Base-by-base conservation (phyloP, 2,113 vertebrate genomes). In the Syngnathoides biaculeatus region DNA sequence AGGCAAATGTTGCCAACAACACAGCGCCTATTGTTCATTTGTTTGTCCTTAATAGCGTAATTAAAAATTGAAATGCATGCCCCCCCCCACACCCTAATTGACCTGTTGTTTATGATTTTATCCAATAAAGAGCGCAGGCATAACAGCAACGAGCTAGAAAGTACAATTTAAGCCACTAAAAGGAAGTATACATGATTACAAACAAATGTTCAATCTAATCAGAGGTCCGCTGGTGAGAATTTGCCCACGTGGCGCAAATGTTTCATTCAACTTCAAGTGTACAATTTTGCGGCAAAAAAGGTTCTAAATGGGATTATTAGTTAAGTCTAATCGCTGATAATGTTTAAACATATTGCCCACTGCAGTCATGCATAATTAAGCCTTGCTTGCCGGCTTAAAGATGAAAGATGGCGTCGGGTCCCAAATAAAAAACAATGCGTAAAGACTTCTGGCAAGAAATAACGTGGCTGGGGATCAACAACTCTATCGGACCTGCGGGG, bases 41-140 rank as follows among this genome's bases (percentile, higher is more conserved):
- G 80, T 81, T 85, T 76, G 77, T 64, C 79, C 72, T 74, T 91
- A 91, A 89, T 90, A 89, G 85, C 82, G 80, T 89, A 88, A 92
- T 91, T 92, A 86, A 90, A 89, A 90, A 82, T 80, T 83, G 83
- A 86, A 91, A 87, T 74, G 69, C 73, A 80, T 80, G 83, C 85
- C 75, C 79, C 58, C 71, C 69, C 63, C 69, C 72, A 70, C 67
- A 70, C 67, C 53, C 74, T 87, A 88, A 89, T 90, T 85, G 86
- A 89, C 86, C 68, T 55, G 78, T 82, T 90, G 78, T 88, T 86
- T 82, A 75, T n/a, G 68, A 71, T 64, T 61, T 89, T 81, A 86
- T 86, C 82, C 79, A 83, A 69, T 77, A 80, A 79, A 67, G 72
- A 57, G 67, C 69, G 74, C 27, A 68, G 79, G 81, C 83, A 64